Percentiles rank a stretch among this genome's conserved stretches.
phyloP scores from a whole-genome alignment of 2,888 invertebrate genomes.

The Chrysodeixis includens region DNA sequence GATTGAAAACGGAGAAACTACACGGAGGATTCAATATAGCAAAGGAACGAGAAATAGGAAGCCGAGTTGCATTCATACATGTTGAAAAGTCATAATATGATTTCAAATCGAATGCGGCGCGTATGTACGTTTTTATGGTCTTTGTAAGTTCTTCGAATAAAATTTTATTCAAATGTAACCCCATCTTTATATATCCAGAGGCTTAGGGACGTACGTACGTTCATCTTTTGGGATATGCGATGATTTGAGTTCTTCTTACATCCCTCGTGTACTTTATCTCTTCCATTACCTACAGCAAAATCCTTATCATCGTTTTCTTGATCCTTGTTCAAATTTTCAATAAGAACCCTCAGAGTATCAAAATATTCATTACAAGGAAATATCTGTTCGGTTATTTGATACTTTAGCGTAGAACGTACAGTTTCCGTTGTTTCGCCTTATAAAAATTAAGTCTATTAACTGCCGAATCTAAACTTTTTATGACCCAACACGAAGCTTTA shows the following conservation, averaged over 20 bases:
- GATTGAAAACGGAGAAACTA: constrained; percentile 83
- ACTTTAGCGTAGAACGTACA: constrained; percentile 44
- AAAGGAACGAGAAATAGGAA: constrained; percentile 78
- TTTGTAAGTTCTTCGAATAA: constrained; percentile 73
- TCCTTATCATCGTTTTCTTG: constrained; percentile 47
- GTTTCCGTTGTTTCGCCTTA: constrained; percentile 61
- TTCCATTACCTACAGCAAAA: constrained; percentile 48
- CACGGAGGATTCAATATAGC: constrained; percentile 81
- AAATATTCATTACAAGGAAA: constrained; percentile 52
- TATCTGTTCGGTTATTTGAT: constrained; percentile 54
- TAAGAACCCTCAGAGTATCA: constrained; percentile 44
- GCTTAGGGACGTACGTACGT: constrained; percentile 61
- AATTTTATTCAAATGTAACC: constrained; percentile 74
- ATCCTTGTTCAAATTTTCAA: constrained; percentile 44
- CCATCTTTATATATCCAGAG: constrained; percentile 59
- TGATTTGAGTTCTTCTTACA: constrained; percentile 55
- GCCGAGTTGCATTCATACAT: constrained; percentile 82
- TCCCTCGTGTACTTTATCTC: constrained; percentile 50
- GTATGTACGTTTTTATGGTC: constrained; percentile 76
- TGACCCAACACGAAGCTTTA: constrained; percentile 78
- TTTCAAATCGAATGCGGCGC: constrained; percentile 81
- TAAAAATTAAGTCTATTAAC: constrained; percentile 76
- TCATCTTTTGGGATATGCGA: constrained; percentile 58
- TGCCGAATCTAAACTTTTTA: constrained; percentile 81
- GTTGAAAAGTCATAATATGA: constrained; percentile 85